Conservation (phyloP, 53 echinoderm and acorn worm genomes). For the Patiria pectinifera region DNA sequence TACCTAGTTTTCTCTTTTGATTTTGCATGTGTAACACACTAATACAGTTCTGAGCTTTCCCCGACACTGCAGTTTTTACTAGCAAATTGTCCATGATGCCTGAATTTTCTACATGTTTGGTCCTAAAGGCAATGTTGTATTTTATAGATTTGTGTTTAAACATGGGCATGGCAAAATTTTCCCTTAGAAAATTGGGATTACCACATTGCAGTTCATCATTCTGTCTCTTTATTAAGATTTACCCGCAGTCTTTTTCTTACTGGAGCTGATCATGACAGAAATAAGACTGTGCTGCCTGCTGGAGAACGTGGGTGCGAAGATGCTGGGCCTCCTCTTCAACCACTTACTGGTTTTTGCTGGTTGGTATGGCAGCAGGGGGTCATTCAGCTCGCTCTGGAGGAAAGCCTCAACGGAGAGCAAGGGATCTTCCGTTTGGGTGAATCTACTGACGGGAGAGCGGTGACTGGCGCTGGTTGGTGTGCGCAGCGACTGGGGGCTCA, state of each 20-base stretch:
- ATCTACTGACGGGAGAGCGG: neutral
- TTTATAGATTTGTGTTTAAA: too few species aligned
- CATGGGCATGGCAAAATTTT: too few species aligned
- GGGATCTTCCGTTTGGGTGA: slow-evolving; percentile 43
- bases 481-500: neutral
- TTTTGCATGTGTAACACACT: too few species aligned
- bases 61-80: too few species aligned
- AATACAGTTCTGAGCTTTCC: too few species aligned
- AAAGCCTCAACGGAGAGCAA: slow-evolving; percentile 39
- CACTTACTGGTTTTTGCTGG: neutral
- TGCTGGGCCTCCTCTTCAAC: slow-evolving; percentile 62
- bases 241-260: slow-evolving; percentile 21
- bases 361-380: slow-evolving; percentile 38
- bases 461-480: neutral
- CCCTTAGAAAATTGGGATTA: neutral
- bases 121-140: too few species aligned
- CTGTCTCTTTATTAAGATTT: neutral
- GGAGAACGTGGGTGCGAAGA: slow-evolving; percentile 87
- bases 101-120: too few species aligned
- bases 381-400: neutral
- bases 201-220: neutral
- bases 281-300: slow-evolving; percentile 84
- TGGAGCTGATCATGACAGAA: slow-evolving; percentile 63
- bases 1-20: too few species aligned
- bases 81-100: too few species aligned